Percentiles rank a stretch among this genome's conserved stretches.
Evolutionary conservation across 2,113 vertebrate genomes (phyloP).

Genomic region (Gymnocephalus cernua): DNA sequence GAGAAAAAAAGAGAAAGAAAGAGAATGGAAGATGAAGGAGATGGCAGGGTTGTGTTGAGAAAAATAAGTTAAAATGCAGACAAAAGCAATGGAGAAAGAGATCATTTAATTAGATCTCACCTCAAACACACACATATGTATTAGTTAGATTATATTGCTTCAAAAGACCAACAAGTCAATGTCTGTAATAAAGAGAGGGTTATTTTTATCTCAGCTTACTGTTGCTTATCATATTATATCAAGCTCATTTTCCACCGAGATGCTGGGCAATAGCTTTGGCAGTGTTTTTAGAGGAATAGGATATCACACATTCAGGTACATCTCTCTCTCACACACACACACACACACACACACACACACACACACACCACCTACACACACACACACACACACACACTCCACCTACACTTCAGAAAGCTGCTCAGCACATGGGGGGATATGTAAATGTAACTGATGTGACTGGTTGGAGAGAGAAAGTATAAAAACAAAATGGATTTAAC

Average conservation of each 20-base stretch:
- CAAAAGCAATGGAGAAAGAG: constrained; percentile 18
- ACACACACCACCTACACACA: constrained; percentile 9
- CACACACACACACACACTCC: constrained; percentile 34
- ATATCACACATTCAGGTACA: constrained; percentile 56
- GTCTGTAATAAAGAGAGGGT: constrained; percentile 37
- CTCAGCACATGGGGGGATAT: constrained; percentile 37
- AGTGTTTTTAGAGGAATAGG: constrained; percentile 16
- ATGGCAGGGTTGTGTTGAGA: background rate
- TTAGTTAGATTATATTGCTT: constrained; percentile 30
- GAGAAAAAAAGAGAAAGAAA: background rate
- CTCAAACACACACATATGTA: constrained; percentile 24
- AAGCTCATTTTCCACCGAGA: constrained; percentile 40
- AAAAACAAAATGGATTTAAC: constrained; percentile 45
- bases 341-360: constrained; percentile 2
- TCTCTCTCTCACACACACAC: background rate
- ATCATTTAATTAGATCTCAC: constrained; percentile 54
- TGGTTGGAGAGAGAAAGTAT: constrained; percentile 43
- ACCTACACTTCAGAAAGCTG: constrained; percentile 58
- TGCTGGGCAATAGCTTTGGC: constrained; percentile 5
- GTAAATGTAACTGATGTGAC: constrained; percentile 57
- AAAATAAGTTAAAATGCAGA: constrained; percentile 22
- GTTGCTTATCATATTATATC: constrained; percentile 51
- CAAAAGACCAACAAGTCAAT: constrained; percentile 29
- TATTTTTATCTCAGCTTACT: constrained; percentile 38
- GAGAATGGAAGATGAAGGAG: constrained; percentile 2